phyloP scores from a whole-genome alignment of 2,797 vertebrate species.

The Lophotriccus pileatus region DNA sequence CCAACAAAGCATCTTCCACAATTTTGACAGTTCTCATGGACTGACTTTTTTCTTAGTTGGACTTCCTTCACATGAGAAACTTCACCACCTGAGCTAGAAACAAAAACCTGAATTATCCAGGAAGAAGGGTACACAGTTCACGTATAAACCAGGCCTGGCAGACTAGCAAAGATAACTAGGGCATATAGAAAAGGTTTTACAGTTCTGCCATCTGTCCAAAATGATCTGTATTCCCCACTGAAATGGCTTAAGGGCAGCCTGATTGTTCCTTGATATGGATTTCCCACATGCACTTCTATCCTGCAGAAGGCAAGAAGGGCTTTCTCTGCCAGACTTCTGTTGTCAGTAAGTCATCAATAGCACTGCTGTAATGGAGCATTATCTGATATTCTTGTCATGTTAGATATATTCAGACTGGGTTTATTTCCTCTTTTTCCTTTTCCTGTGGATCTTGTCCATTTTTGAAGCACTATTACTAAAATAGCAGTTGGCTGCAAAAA shows the following conservation, averaged over 20 bases:
- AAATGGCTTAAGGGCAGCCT: neutral
- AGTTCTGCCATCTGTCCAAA: neutral
- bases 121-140: neutral
- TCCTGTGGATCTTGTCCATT: neutral
- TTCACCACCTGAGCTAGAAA: neutral
- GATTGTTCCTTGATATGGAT: neutral
- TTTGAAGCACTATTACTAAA: neutral
- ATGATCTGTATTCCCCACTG: neutral
- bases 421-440: neutral
- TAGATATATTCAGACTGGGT: neutral
- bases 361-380: neutral
- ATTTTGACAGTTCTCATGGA: neutral
- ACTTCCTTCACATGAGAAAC: neutral
- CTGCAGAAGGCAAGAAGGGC: neutral
- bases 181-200: neutral
- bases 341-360: neutral
- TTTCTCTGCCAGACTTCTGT: neutral
- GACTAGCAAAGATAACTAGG: neutral
- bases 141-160: neutral
- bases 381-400: neutral
- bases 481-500: neutral
- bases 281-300: neutral
- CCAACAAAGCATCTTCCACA: neutral
- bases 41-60: neutral
- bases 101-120: rapidly evolving